These are phyloP conservation scores for Canis aureus DNA, from an alignment of 2,113 vertebrate genomes.

Conservation along the genomic window DNA sequence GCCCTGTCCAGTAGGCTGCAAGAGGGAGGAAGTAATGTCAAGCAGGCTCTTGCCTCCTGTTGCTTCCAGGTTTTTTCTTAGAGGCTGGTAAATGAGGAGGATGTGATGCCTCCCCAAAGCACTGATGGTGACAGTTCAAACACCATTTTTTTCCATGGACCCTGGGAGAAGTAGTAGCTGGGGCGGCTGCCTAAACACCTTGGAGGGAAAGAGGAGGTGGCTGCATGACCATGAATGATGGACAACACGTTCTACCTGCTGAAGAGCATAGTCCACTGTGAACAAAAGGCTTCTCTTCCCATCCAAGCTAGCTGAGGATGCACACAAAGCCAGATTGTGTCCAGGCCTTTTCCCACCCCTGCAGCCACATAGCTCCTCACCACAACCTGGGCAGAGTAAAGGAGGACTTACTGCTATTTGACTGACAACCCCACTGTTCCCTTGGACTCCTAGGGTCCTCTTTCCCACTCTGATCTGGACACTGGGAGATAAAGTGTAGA, in stretches of 20 bases:
- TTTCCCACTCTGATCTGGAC: neutral
- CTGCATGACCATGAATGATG: neutral
- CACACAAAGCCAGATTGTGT: neutral
- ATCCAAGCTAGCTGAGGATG: neutral
- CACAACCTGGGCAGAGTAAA: accelerated
- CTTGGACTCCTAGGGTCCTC: neutral
- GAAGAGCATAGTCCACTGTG: neutral
- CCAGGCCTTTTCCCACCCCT: neutral
- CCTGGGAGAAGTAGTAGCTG: neutral
- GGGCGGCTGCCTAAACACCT: neutral
- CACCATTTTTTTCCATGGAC: neutral
- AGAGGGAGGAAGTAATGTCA: neutral
- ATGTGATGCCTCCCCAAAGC: neutral
- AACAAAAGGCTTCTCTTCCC: neutral
- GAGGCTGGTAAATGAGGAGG: neutral
- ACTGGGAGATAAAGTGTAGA: neutral
- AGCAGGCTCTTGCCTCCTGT: neutral
- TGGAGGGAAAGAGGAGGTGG: neutral
- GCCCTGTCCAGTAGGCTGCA: neutral
- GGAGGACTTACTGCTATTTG: neutral
- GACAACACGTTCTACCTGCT: accelerated
- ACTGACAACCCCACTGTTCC: neutral
- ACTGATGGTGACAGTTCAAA: neutral
- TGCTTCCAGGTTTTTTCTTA: neutral
- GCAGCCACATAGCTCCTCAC: accelerated